These are phyloP conservation scores for Ficedula albicollis DNA, from an alignment of 2,797 vertebrate species.

Conservation along the genomic window DNA sequence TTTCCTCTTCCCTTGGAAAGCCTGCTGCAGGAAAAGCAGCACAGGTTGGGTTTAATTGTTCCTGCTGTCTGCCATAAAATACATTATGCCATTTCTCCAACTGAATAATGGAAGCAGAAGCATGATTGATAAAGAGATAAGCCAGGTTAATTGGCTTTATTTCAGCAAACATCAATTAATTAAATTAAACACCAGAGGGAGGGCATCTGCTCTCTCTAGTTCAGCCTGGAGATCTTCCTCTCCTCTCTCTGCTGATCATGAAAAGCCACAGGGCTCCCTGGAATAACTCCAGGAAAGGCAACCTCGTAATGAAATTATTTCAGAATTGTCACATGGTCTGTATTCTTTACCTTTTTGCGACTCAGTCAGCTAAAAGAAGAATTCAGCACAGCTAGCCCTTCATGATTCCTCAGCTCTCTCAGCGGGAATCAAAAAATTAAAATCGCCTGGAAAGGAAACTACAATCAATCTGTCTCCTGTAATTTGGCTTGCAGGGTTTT, in stretches of 20 bases:
- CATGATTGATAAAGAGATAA: conserved; percentile 61
- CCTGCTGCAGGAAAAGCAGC: not conserved
- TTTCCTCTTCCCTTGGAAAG: not conserved
- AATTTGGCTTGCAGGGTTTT: not conserved
- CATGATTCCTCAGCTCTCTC: not conserved
- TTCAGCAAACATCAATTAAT: conserved; percentile 68
- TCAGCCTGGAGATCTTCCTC: not conserved
- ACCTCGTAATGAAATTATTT: not conserved
- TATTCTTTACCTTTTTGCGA: not conserved
- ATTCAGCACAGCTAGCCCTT: not conserved
- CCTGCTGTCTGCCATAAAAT: conserved; percentile 42
- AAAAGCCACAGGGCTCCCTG: not conserved
- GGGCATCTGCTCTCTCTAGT: conserved; percentile 23
- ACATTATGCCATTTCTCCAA: conserved; percentile 20
- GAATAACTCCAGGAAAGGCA: not conserved
- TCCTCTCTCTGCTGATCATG: not conserved
- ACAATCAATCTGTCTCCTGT: not conserved
- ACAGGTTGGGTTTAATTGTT: conserved; percentile 43
- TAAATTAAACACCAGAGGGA: conserved; percentile 55
- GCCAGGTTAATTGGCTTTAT: conserved; percentile 62
- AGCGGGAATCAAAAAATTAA: not conserved
- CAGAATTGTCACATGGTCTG: not conserved
- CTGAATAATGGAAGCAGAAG: conserved; percentile 34
- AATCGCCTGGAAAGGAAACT: not conserved
- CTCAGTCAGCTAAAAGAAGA: not conserved